A percentile compares a stretch with the other conserved stretches of the same genome.
Evolutionary conservation across 2,113 vertebrate genomes (phyloP).

Genomic region (Phaethon lepturus): DNA sequence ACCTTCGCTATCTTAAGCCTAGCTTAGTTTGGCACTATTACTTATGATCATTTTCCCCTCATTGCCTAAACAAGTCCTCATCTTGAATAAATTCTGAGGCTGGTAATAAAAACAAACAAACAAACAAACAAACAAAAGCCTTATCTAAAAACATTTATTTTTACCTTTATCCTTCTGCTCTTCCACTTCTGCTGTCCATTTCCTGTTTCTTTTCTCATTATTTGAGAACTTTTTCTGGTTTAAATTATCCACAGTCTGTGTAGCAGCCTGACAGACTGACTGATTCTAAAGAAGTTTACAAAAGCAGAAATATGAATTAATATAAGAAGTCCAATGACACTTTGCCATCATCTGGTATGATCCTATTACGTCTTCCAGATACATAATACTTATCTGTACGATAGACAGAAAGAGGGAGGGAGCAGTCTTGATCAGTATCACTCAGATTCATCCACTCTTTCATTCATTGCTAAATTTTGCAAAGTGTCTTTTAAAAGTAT

Average conservation of each 20-base stretch:
- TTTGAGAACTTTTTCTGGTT: conserved; percentile 68
- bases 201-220: conserved; percentile 72
- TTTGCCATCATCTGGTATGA: background rate
- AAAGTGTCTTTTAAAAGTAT: background rate
- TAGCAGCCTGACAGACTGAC: conserved; percentile 68
- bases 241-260: conserved; percentile 67
- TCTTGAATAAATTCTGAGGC: background rate
- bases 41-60: background rate
- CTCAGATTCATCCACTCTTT: background rate
- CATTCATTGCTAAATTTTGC: background rate
- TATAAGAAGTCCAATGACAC: background rate
- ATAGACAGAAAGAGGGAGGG: background rate
- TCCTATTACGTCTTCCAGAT: background rate
- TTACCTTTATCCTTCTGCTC: conserved; percentile 80
- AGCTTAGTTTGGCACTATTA: background rate
- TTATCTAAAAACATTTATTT: background rate
- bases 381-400: background rate
- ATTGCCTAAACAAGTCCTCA: background rate
- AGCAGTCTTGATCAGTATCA: background rate
- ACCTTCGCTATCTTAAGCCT: background rate
- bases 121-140: background rate
- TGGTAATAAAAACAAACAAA: background rate
- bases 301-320: conserved; percentile 24
- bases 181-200: conserved; percentile 73
- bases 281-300: conserved; percentile 68